Evolutionary conservation across 2,797 vertebrate genomes (phyloP), one percentile per base, ranked within the genome.

Genomic region (Gallinago stenura): DNA sequence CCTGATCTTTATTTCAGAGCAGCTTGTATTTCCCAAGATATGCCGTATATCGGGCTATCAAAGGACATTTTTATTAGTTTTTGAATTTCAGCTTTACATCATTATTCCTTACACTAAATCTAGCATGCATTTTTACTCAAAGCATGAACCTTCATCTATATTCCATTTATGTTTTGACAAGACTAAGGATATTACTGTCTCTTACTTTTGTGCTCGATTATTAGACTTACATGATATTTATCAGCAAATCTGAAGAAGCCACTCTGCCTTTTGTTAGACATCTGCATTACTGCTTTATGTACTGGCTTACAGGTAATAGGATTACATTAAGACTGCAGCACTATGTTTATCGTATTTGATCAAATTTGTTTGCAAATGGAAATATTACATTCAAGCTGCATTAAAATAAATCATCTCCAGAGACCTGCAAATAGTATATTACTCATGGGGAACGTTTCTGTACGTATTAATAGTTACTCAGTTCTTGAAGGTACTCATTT

Each of bases 371-470:
- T 95, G 76, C 80, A 94, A 90, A 76, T 72, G 22, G 77, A 92
- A 94, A 83, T 56, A 72, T 68, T 84, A 43, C 33, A 76, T 83
- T 89, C 69, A 41, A 93, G 33, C 35, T 80, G 24, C 50, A 80
- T 77, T 90, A 90, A 93, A 85, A 93, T 77, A 65, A 90, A 87
- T 93, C 6, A 95, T 84, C 78, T 83, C 60, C 57, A 94, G 81
- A 86, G 84, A 91, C 73, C 45, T 93, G 46, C 24, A 91, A 48
- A 56, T 62, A 61, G 37, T 53, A 21, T 81, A 46, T 87, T 92
- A 85, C 64, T 88, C 58, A 33, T 12, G 76, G 25, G 12, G 28
- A 69, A 95, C 26, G 37, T 56, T 89, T 73, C 60, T 93, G 73
- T 71, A 54, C 46, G n/a, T 64, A 65, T 73, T 82, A 87, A 70